Percentiles rank a stretch among this genome's conserved stretches.
Conservation (phyloP, 2,113 vertebrate genomes). For the Salminus brasiliensis region DNA sequence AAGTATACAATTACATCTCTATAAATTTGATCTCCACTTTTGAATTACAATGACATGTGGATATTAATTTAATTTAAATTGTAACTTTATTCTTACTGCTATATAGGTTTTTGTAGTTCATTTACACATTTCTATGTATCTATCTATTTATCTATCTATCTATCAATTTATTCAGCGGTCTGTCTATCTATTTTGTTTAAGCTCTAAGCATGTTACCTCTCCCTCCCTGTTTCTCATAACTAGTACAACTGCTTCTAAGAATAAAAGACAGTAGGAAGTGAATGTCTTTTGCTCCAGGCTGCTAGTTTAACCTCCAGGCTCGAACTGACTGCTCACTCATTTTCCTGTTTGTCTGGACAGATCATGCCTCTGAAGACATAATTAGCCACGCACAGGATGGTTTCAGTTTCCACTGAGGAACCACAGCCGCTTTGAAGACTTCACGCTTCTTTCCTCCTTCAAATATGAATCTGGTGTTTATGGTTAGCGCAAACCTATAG, state of each 20-base stretch:
- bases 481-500: constrained; percentile 7
- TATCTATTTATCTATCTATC: too few relatives aligned
- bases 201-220: too few relatives aligned
- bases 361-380: constrained; percentile 61
- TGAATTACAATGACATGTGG: too few relatives aligned
- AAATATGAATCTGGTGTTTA: constrained; percentile 4
- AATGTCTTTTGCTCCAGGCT: constrained; percentile 3
- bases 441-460: constrained; percentile 8
- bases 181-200: too few relatives aligned
- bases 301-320: constrained; percentile 52
- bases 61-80: too few relatives aligned
- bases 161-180: too few relatives aligned
- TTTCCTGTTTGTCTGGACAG: constrained; percentile 61
- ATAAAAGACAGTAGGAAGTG: not conserved
- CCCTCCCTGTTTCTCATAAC: not conserved
- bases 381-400: constrained; percentile 57
- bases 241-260: not conserved
- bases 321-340: constrained; percentile 63
- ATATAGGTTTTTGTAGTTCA: too few relatives aligned
- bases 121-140: too few relatives aligned
- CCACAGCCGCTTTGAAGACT: constrained; percentile 44
- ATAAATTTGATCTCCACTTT: too few relatives aligned
- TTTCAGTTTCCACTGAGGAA: constrained; percentile 39
- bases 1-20: too few relatives aligned
- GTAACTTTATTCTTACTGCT: too few relatives aligned